A percentile compares a stretch with the other conserved stretches of the same genome.
phyloP scores from a whole-genome alignment of 2,797 vertebrate species.

The Typhlichthys eigenmanni region DNA sequence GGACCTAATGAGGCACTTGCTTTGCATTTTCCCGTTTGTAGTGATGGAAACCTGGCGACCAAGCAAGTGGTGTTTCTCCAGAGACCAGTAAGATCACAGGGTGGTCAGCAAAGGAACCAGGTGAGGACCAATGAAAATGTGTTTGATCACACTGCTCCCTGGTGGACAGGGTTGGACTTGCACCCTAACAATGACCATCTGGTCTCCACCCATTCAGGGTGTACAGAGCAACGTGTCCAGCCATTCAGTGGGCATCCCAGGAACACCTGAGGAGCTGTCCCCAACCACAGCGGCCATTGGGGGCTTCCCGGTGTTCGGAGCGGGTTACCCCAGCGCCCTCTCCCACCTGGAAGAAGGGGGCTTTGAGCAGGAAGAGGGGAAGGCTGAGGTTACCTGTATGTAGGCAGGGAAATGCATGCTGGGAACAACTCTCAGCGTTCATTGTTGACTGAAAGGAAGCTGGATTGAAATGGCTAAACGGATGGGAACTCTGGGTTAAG shows the following conservation, averaged over 20 bases:
- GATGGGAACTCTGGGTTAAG: background rate
- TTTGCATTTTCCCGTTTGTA: constrained; percentile 52
- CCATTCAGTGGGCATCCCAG: constrained; percentile 49
- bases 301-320: constrained; percentile 82
- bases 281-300: constrained; percentile 66
- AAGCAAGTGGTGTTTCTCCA: constrained; percentile 96
- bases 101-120: constrained; percentile 55
- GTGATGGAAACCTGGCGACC: constrained; percentile 94
- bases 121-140: constrained; percentile 49
- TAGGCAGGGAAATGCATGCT: constrained; percentile 43
- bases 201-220: constrained; percentile 37
- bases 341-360: constrained; percentile 89
- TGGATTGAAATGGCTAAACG: background rate
- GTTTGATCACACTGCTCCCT: constrained; percentile 27
- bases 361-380: constrained; percentile 92
- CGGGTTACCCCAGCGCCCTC: constrained; percentile 78
- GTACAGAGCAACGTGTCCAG: constrained; percentile 50
- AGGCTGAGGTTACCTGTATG: constrained; percentile 94
- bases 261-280: constrained; percentile 48
- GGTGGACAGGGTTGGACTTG: constrained; percentile 8
- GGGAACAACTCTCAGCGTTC: background rate
- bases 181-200: background rate
- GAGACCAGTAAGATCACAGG: constrained; percentile 76
- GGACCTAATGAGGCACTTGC: background rate
- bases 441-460: background rate